phyloP scores from a whole-genome alignment of 2,113 vertebrate genomes.

The Corythoichthys haematopterus region DNA sequence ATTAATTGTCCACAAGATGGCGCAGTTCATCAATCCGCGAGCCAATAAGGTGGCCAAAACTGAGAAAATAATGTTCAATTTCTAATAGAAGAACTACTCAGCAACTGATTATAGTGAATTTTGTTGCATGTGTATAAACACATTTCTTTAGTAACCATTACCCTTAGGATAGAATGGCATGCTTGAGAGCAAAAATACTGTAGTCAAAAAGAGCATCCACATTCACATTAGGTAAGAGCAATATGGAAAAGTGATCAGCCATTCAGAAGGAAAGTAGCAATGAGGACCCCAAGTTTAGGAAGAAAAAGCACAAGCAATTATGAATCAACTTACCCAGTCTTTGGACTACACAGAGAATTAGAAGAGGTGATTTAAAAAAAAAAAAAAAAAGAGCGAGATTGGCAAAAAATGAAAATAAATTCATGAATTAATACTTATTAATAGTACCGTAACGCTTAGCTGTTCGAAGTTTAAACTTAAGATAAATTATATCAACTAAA shows the following conservation, averaged over 20 bases:
- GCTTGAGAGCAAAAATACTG: constrained; percentile 33
- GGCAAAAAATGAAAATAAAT: constrained; percentile 51
- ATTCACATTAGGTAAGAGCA: constrained; percentile 60
- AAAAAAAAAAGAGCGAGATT: constrained; percentile 53
- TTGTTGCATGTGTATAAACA: not conserved
- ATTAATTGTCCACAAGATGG: constrained; percentile 29
- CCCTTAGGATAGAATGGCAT: constrained; percentile 29
- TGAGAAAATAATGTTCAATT: not conserved
- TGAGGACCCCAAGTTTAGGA: constrained; percentile 22
- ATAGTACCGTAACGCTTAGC: not conserved
- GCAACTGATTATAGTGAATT: not conserved
- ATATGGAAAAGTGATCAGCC: constrained; percentile 43
- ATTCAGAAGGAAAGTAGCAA: constrained; percentile 31
- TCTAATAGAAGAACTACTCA: not conserved
- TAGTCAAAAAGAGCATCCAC: constrained; percentile 29
- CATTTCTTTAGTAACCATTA: not conserved
- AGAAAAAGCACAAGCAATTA: constrained; percentile 48
- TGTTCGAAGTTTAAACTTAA: constrained; percentile 27
- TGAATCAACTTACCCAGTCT: constrained; percentile 83
- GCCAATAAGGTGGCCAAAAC: not conserved
- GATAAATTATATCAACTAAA: constrained; percentile 8
- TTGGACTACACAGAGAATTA: constrained; percentile 79
- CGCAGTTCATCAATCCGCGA: not conserved
- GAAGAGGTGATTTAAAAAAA: constrained; percentile 27
- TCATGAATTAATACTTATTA: constrained; percentile 41